These are phyloP conservation scores for Halocynthia roretzi DNA, from an alignment of 23 tunicate species.

Conservation along the genomic window DNA sequence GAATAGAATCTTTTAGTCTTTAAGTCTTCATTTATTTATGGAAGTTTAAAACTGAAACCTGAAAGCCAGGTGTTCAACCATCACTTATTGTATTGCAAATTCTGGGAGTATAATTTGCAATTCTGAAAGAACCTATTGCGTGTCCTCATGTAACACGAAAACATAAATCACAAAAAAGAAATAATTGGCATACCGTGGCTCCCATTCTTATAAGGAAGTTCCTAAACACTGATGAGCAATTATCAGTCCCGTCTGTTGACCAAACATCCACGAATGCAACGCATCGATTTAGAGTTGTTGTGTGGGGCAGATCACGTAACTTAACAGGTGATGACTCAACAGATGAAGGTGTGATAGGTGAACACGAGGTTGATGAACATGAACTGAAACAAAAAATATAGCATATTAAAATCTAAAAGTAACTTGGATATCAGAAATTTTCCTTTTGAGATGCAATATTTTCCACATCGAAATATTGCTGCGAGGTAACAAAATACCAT, in stretches of 20 bases:
- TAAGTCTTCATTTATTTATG: too few species aligned
- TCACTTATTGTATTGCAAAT: neutral
- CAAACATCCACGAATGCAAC: constrained; percentile 75
- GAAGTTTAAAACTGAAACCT: neutral
- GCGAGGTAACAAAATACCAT: too few species aligned
- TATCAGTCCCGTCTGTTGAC: constrained; percentile 61
- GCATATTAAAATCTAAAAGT: too few species aligned
- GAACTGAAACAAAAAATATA: too few species aligned
- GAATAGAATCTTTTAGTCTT: too few species aligned
- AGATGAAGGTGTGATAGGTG: too few species aligned
- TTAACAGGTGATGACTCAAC: neutral
- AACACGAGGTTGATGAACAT: too few species aligned
- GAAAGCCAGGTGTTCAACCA: neutral
- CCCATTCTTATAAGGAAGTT: constrained; percentile 72
- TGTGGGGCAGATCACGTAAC: constrained; percentile 21
- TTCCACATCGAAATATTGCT: too few species aligned
- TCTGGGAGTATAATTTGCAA: neutral
- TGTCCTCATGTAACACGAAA: too few species aligned
- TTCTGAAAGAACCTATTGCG: too few species aligned
- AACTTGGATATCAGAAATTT: too few species aligned
- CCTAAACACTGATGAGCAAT: constrained; percentile 51
- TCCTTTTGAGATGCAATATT: too few species aligned
- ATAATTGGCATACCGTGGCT: constrained; percentile 48
- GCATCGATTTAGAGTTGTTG: constrained; percentile 36
- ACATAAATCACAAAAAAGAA: neutral